Percentiles rank a stretch among this genome's conserved stretches.
phyloP scores from a whole-genome alignment of 2,113 vertebrate genomes.

The Greenwoodochromis staneri region DNA sequence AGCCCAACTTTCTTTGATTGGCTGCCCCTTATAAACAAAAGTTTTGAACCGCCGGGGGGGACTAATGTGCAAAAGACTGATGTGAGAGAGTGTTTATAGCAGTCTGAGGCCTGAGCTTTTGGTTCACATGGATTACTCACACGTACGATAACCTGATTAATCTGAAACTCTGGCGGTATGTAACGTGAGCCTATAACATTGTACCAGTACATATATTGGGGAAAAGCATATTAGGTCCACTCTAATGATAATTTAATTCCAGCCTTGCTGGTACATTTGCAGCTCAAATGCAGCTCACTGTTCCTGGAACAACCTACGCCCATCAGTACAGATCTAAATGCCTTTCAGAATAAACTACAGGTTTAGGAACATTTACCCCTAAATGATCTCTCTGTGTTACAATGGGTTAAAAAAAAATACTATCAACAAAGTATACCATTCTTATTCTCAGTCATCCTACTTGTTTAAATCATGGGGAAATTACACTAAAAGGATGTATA shows the following conservation, averaged over 20 bases:
- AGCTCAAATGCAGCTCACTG: neutral
- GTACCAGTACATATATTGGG: neutral
- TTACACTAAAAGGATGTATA: accelerated
- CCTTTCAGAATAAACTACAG: neutral
- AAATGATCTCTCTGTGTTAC: neutral
- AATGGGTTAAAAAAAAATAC: neutral
- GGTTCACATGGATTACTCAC: neutral
- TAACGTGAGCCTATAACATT: neutral
- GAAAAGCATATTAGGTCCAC: neutral
- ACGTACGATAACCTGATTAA: neutral
- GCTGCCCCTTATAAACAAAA: neutral
- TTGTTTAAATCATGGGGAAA: neutral
- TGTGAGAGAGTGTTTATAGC: neutral
- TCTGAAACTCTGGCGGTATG: neutral
- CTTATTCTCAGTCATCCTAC: neutral
- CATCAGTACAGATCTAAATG: neutral
- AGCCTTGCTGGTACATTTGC: neutral
- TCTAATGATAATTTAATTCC: neutral
- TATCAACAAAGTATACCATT: neutral
- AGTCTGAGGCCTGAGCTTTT: neutral
- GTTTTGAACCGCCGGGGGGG: accelerated
- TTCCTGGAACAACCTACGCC: neutral
- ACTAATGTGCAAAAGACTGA: neutral
- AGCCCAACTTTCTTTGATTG: neutral
- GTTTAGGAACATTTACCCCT: neutral